Base-by-base conservation (phyloP, 2,888 invertebrate species). In the Scaptomyza reducta region DNA sequence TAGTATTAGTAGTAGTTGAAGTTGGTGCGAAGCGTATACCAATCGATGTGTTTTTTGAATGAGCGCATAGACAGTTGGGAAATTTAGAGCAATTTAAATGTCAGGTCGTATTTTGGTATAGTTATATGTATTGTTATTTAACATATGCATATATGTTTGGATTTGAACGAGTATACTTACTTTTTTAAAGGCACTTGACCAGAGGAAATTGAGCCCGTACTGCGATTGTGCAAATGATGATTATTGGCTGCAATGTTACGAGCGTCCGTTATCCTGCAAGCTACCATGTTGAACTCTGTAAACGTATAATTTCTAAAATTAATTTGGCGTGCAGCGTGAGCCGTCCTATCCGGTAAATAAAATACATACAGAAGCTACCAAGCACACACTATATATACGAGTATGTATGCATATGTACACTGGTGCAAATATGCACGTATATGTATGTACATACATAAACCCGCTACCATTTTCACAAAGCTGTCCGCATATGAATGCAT, bases 171-270 rank as follows among this genome's bases (percentile, higher is more conserved):
- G 11, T 1, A 16, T 67, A 95, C 97, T 97, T 93, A 98, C 98
- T 97, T 97, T 95, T 97, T 97, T 95, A 97, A 96, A 96, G 97
- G 97, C 96, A 98, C 96, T 95, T 97, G 96, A 95, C 97, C 97
- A 95, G 96, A 96, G 94, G 95, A 94, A 92, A 95, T 94, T 92
- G 94, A 93, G 92, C 94, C 92, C 93, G 93, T 92, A 93, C 92
- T 93, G 78, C 89, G 90, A 79, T 87, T 89, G 80, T 90, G 89
- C 81, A 89, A 79, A 65, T 79, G 88, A 85, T 85, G 89, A 89
- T 90, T 89, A 92, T 91, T 93, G 93, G 88, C 94, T 90, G 97
- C 97, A 93, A 91, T 90, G 80, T 97, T 97, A 93, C 97, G 95
- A 90, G 97, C 95, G 93, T 98, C 97, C 89, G 97, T 97, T 92